These are phyloP conservation scores for Lepilemur ruficaudatus DNA, from an alignment of 2,797 vertebrate species.

Conservation along the genomic window DNA sequence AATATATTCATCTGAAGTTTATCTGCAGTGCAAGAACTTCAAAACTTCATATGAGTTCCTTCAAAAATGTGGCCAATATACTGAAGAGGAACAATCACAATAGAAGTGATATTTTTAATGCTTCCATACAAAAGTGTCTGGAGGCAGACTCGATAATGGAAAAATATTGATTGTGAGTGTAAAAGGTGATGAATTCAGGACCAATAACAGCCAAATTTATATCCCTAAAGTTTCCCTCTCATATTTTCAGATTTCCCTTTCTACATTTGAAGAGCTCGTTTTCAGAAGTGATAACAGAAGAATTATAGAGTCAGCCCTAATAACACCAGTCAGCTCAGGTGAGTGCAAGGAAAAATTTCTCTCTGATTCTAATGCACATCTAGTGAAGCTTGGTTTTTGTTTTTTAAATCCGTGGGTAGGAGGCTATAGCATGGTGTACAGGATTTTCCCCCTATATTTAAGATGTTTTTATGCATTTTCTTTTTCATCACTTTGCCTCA, in stretches of 20 bases:
- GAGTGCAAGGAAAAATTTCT: conserved; percentile 52
- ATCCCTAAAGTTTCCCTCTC: conserved; percentile 32
- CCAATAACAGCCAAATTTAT: conserved; percentile 14
- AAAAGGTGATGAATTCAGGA: conserved; percentile 43
- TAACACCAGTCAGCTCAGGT: conserved; percentile 68
- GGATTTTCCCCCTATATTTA: neutral
- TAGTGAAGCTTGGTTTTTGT: neutral
- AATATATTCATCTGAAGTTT: conserved; percentile 33
- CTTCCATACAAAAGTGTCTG: conserved; percentile 20
- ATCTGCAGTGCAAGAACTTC: conserved; percentile 17
- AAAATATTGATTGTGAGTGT: conserved; percentile 53
- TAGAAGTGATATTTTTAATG: neutral
- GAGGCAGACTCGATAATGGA: conserved; percentile 3
- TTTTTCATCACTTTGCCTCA: conserved; percentile 23
- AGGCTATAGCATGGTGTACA: neutral
- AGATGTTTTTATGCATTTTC: neutral
- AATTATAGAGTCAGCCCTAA: conserved; percentile 61
- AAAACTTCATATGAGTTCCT: neutral
- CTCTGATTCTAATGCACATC: conserved; percentile 60
- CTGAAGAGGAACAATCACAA: neutral
- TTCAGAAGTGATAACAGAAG: conserved; percentile 58
- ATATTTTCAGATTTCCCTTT: conserved; percentile 55
- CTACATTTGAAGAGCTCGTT: conserved; percentile 53
- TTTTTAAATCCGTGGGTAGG: neutral
- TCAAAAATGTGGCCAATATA: neutral